phyloP scores from a whole-genome alignment of 2,888 invertebrate species.

The Agapostemon virescens region DNA sequence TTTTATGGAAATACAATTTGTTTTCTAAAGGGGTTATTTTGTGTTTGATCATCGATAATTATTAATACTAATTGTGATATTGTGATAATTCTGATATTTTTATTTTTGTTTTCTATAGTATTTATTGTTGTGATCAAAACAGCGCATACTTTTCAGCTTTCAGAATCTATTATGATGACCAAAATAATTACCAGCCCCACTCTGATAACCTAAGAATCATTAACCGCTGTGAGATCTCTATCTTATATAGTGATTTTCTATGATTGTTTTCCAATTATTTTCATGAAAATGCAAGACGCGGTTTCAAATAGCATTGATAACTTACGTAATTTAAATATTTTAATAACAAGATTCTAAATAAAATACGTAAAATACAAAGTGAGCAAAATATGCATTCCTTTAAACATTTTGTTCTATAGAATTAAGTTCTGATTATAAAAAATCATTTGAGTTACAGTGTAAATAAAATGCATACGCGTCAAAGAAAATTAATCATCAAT shows the following conservation, averaged over 20 bases:
- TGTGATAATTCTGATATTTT: too few species aligned
- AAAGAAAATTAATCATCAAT: background rate
- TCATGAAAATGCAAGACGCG: background rate
- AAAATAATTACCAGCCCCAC: background rate
- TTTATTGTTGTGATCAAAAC: slow-evolving; percentile 12
- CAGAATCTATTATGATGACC: background rate
- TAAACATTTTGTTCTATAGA: background rate
- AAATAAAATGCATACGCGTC: background rate
- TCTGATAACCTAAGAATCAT: background rate
- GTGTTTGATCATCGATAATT: slow-evolving; percentile 34
- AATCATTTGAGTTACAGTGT: background rate
- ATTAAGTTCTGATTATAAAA: background rate
- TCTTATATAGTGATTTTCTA: background rate
- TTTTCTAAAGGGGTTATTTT: slow-evolving; percentile 16
- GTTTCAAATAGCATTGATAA: background rate
- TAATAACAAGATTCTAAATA: background rate
- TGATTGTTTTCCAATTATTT: background rate
- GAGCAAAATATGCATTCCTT: background rate
- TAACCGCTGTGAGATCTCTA: background rate
- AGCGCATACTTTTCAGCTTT: background rate
- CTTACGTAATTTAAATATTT: background rate
- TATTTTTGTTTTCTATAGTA: background rate
- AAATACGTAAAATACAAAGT: background rate
- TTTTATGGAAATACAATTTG: slow-evolving; percentile 19
- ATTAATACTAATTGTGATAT: too few species aligned